phyloP scores from a whole-genome alignment of 1,140 invertebrate genomes.

The Drosophila leontia region DNA sequence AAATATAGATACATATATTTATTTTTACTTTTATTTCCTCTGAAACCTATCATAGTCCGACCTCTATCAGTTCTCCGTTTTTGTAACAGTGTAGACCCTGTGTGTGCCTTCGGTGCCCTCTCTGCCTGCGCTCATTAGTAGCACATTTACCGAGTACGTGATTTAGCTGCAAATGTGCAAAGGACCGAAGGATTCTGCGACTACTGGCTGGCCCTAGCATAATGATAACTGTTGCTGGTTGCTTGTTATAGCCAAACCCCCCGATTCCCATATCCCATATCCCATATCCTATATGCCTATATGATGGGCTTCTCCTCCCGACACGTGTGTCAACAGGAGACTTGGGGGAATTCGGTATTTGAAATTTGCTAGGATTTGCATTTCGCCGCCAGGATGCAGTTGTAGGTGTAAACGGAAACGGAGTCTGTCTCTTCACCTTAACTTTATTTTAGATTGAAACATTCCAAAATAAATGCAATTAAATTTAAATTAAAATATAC shows the following conservation, averaged over 20 bases:
- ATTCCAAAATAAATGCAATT: neutral
- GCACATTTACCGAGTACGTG: conserved; percentile 78
- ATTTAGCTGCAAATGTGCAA: conserved; percentile 80
- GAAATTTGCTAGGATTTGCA: conserved; percentile 50
- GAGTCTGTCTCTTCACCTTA: neutral
- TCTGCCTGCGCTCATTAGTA: conserved; percentile 72
- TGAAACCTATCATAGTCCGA: neutral
- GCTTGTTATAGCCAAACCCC: conserved; percentile 3
- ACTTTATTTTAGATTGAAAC: neutral
- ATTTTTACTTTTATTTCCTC: neutral
- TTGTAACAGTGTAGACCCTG: conserved; percentile 1
- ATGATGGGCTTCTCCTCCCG: neutral
- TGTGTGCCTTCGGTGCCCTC: neutral
- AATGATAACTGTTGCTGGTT: conserved; percentile 67
- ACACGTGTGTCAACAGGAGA: conserved; percentile 18
- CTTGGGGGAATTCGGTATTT: conserved; percentile 47
- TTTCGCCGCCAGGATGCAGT: conserved; percentile 45
- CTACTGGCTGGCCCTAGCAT: conserved; percentile 24
- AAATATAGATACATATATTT: neutral
- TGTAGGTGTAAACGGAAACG: conserved; percentile 3
- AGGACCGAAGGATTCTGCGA: conserved; percentile 23
- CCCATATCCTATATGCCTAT: neutral
- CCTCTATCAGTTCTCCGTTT: too few species aligned
- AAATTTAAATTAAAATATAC: conserved; percentile 1
- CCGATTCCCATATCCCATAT: neutral